These are phyloP conservation scores for Gerris buenoi DNA, from an alignment of 1,140 invertebrate genomes.

Conservation along the genomic window DNA sequence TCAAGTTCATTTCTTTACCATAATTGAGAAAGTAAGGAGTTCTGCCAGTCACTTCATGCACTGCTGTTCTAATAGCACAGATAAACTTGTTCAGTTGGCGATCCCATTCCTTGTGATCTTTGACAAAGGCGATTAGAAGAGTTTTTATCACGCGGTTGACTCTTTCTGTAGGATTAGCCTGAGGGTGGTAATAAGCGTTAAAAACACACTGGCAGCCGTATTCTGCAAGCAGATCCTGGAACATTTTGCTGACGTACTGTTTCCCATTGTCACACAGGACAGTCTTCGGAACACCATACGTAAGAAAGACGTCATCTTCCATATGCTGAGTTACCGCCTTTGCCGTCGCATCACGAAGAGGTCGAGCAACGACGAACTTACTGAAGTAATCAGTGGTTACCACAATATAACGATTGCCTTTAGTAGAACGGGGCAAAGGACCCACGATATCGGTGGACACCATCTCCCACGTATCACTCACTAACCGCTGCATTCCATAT, in stretches of 20 bases:
- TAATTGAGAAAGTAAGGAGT: slow-evolving; percentile 29
- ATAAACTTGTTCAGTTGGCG: slow-evolving; percentile 25
- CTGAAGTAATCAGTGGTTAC: not conserved
- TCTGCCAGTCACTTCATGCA: slow-evolving; percentile 25
- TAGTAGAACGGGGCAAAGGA: not conserved
- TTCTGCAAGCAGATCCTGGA: not conserved
- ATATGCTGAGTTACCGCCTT: not conserved
- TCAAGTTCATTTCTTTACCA: slow-evolving; percentile 26
- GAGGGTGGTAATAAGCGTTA: slow-evolving; percentile 15
- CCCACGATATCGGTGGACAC: not conserved
- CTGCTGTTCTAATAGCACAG: slow-evolving; percentile 31
- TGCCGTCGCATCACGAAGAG: not conserved
- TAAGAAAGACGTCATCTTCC: not conserved
- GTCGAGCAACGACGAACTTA: not conserved
- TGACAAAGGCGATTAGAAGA: slow-evolving; percentile 27
- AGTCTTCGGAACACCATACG: not conserved
- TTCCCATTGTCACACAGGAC: not conserved
- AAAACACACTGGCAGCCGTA: not conserved
- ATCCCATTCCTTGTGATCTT: slow-evolving; percentile 27
- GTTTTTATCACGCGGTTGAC: slow-evolving; percentile 31
- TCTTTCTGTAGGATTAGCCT: slow-evolving; percentile 30
- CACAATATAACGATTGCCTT: not conserved
- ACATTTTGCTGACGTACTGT: not conserved
- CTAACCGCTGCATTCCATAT: not conserved
- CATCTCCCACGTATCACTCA: not conserved